Evolutionary conservation across 2,888 invertebrate genomes (phyloP), one percentile per base, ranked within the genome.

Genomic region (Amiota minor): DNA sequence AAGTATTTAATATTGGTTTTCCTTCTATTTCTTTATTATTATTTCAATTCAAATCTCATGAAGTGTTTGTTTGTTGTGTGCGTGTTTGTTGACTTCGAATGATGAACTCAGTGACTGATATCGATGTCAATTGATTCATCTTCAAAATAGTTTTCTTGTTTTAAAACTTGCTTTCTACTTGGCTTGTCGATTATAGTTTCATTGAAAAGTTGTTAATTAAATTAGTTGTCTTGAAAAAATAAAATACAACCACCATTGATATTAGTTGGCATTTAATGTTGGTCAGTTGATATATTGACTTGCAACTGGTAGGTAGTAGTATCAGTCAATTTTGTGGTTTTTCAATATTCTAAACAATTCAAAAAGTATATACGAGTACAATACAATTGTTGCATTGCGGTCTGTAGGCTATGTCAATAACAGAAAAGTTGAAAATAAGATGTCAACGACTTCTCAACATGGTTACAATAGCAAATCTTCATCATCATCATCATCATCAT

Each of bases 161-260:
- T 18, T 59, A 11, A 59, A 11, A 9, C 18, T 59, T 16, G 4
- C 59, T 11, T 59, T 59, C 18, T 73, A 71, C 68, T 75, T 74
- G 71, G 23, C 69, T 70, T 71, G 71, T 65, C 56, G 56, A 18
- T 20, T 59, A 23, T 72, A 71, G 71, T 65, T 61, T 72, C 49
- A 55, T 50, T 67, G 56, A 67, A 71, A 76, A 79, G 72, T 59
- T 84, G 86, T 76, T 86, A 84, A 84, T 84, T 84, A 47, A 86
- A 86, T 81, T 84, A 80, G 78, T 59, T 77, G 65, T 68, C 6
- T 35, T 35, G 35, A 35, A 35, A 2, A 35, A 35, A 6, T 6
- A 35, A 35, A 1, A 35, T 35, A 35, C 35, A 55, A 70, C n/a
- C n/a, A 61, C 68, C 75, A 12, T 20, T 0, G 10, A 59, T n/a